Evolutionary conservation across 2,888 invertebrate species (phyloP), one percentile per base, ranked within the genome.

Genomic region (Acleris emargana): DNA sequence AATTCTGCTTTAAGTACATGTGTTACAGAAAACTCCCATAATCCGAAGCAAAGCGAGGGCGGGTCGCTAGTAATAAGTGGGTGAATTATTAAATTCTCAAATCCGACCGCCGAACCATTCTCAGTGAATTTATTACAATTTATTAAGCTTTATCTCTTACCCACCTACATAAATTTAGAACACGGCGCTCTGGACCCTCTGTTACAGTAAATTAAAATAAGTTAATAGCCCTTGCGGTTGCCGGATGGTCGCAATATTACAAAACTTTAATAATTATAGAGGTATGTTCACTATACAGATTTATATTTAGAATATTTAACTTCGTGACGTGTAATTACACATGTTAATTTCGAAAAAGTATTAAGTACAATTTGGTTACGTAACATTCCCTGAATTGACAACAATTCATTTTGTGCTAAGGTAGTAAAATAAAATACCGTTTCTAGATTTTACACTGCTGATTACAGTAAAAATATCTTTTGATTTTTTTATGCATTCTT

Each of bases 151-250:
- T 17, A 9, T 13, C 55, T 22, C 16, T 16, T 50, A 50, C 32
- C 32, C 28, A 28, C 62, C 57, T 42, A 53, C 47, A 64, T 64
- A 64, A 64, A 64, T 64, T 58, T 53, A 42, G 47, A 53, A 64
- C 53, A 49, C 28, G 64, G 49, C 25, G 25, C 20, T 17, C 5
- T 53, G 17, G 58, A 64, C 58, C 58, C 49, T 53, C 18, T 42
- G 42, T 22, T 51, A 43, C 43, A 47, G 53, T 58, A 42, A 49
- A 64, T 58, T 58, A 64, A 58, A 64, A 64, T 64, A 64, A 64
- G 53, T 53, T 63, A 58, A 64, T 64, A 58, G 58, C 58, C 64
- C 53, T 45, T 53, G 49, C 3, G 52, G 58, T n/a, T 18, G 53
- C 53, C 63, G 47, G 58, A 53, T 64, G 53, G 53, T 32, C n/a